Conservation (phyloP, 2,113 vertebrate species). For the Seriola aureovittata region DNA sequence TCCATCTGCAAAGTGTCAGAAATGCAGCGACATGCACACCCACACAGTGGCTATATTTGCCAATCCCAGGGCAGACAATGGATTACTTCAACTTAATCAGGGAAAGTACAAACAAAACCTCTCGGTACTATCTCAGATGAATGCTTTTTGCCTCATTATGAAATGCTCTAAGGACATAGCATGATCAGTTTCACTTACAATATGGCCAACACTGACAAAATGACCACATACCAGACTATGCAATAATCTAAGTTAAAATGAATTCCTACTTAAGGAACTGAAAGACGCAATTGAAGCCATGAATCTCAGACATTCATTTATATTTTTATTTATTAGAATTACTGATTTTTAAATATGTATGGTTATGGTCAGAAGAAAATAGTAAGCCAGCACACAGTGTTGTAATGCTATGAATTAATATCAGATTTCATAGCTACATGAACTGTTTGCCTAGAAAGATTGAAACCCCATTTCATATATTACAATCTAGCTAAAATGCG, state of each 20-base stretch:
- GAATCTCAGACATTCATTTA: background rate
- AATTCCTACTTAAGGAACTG: background rate
- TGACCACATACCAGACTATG: background rate
- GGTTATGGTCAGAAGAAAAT: background rate
- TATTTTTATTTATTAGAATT: background rate
- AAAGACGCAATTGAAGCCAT: background rate
- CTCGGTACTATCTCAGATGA: conserved; percentile 11
- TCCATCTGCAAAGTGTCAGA: conserved; percentile 70
- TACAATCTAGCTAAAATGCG: conserved; percentile 44
- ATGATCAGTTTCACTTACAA: background rate
- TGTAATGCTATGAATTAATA: background rate
- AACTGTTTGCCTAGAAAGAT: background rate
- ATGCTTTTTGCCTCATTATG: conserved; percentile 38
- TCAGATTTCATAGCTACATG: background rate
- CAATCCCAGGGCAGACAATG: conserved; percentile 56
- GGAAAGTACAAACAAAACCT: conserved; percentile 54
- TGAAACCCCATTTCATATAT: conserved; percentile 34
- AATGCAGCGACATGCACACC: conserved; percentile 39
- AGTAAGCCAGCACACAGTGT: background rate
- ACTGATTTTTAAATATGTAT: background rate
- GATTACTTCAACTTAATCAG: conserved; percentile 70
- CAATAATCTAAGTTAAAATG: background rate
- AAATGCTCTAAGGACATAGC: conserved; percentile 1
- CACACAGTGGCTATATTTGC: conserved; percentile 55
- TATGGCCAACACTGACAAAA: background rate